Evolutionary conservation across 35 echinoderm and acorn worm genomes (phyloP), one percentile per base, ranked within the genome.

Genomic region (Acanthaster planci): DNA sequence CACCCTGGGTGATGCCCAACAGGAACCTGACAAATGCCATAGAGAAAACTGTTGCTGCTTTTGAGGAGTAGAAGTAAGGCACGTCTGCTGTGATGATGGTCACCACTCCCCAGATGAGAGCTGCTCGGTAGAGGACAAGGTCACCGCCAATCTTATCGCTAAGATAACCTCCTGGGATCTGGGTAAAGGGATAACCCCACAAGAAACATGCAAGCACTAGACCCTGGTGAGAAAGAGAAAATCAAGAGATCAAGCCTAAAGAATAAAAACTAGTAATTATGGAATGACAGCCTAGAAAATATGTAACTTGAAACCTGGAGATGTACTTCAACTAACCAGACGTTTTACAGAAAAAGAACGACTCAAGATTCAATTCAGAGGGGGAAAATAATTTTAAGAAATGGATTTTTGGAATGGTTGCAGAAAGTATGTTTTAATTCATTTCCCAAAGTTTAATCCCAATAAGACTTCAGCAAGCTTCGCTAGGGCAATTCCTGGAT

Each of bases 121-220:
- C 89, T 0, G 96, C 88, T 54, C 79, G 35, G 34, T 86, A 81
- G 27, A 99, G 82, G 21, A 99, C 83, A 34, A 85, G 80, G 23
- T 99, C 96, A 47, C 96, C 96, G 2, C 96, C 96, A 23, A 94
- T 91, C 32, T 68, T 93, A 55, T 99, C 96, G 75, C 96, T 99
- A 7, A 94, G 76, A 12, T 88, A 80, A 22, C 96, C 96, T 40
- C 91, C 92, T 37, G 90, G 77, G 15, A 99, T 91, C 57, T 99
- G 96, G 32, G 84, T 87, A 82, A 91, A 39, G 31, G 96, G 89
- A 56, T 99, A 99, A 47, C 96, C 96, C 96, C 96, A 99, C 81
- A 99, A 91, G 83, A 99, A 99, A 22, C 86, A 90, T 37, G 88
- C 89, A n/a, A 99, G 44, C 4, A 99, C 96, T 40, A 99, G 77